phyloP scores from a whole-genome alignment of 2,797 vertebrate species.

The Chelon labrosus region DNA sequence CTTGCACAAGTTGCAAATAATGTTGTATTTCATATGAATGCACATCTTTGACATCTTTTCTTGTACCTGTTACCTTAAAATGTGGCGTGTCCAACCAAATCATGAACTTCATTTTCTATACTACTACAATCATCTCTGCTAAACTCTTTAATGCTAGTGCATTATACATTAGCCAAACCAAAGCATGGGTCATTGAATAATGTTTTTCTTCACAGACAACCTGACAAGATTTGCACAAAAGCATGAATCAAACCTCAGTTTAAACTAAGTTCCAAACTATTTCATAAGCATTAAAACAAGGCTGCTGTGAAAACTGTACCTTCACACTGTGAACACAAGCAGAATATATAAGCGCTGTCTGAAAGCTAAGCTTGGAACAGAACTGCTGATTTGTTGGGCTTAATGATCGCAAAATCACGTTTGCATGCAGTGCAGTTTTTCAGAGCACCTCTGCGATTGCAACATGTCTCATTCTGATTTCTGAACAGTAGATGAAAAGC shows the following conservation, averaged over 20 bases:
- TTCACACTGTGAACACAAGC: conserved; percentile 22
- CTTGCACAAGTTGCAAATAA: neutral
- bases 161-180: conserved; percentile 59
- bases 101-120: conserved; percentile 23
- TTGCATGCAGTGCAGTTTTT: conserved; percentile 66
- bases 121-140: conserved; percentile 26
- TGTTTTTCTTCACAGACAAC: conserved; percentile 50
- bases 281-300: conserved; percentile 34
- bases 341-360: conserved; percentile 48
- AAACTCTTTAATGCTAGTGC: conserved; percentile 45
- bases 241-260: conserved; percentile 3
- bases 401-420: conserved; percentile 51
- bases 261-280: conserved; percentile 40
- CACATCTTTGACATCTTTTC: neutral
- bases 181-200: conserved; percentile 59
- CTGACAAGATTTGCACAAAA: conserved; percentile 29
- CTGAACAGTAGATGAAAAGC: conserved; percentile 78
- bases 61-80: neutral
- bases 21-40: neutral
- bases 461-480: conserved; percentile 58
- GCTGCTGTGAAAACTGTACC: conserved; percentile 38
- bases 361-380: conserved; percentile 57
- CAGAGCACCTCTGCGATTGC: conserved; percentile 51
- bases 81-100: conserved; percentile 4
- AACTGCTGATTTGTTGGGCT: conserved; percentile 59